Percentiles rank a stretch among this genome's conserved stretches.
phyloP scores from a whole-genome alignment of 2,888 invertebrate species.

The Tachina lurida region DNA sequence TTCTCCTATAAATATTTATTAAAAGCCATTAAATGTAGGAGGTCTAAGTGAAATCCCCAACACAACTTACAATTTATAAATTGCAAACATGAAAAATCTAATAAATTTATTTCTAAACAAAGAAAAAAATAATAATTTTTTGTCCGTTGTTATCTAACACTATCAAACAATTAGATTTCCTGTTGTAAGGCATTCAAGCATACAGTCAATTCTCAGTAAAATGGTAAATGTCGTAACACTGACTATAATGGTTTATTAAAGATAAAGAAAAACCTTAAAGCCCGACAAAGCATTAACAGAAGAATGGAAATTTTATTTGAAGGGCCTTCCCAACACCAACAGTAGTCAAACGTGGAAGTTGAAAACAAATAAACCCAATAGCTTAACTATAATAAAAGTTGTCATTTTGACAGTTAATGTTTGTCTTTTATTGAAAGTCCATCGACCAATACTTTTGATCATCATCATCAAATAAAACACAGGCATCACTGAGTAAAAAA shows the following conservation, averaged over 20 bases:
- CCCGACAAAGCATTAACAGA: neutral
- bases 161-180: slow-evolving; percentile 65
- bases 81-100: slow-evolving; percentile 19
- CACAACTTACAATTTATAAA: slow-evolving; percentile 17
- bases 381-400: slow-evolving; percentile 52
- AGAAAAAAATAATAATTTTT: neutral
- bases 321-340: slow-evolving; percentile 8
- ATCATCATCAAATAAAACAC: slow-evolving; percentile 31
- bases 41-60: slow-evolving; percentile 40
- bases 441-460: slow-evolving; percentile 41
- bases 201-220: slow-evolving; percentile 33
- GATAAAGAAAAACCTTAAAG: slow-evolving; percentile 4
- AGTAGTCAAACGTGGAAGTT: slow-evolving; percentile 18
- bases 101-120: slow-evolving; percentile 25
- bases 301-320: neutral
- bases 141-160: slow-evolving; percentile 58
- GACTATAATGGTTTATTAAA: slow-evolving; percentile 53
- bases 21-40: slow-evolving; percentile 55
- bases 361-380: slow-evolving; percentile 21
- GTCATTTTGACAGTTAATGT: slow-evolving; percentile 60
- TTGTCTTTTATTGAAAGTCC: slow-evolving; percentile 40
- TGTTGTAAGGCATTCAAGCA: slow-evolving; percentile 63
- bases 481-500: slow-evolving; percentile 14
- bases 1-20: slow-evolving; percentile 41
- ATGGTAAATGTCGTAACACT: slow-evolving; percentile 24